Conservation (phyloP, 2,797 vertebrate genomes). For the Bradypus variegatus region DNA sequence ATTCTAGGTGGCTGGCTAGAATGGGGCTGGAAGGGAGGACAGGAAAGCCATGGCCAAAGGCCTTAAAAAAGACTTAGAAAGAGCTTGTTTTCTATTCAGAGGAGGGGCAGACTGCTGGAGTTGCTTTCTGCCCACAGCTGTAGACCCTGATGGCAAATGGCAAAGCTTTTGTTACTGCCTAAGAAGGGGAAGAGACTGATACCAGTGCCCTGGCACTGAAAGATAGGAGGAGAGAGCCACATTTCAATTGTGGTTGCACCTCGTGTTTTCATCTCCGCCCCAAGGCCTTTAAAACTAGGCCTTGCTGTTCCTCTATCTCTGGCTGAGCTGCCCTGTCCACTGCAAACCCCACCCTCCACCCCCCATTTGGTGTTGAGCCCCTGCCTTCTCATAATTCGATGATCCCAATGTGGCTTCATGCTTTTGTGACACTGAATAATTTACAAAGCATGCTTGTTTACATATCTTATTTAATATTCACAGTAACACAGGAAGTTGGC, state of each 20-base stretch:
- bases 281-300: background rate
- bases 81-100: conserved; percentile 41
- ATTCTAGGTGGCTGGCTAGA: background rate
- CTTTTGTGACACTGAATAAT: background rate
- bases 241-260: background rate
- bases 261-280: background rate
- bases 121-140: conserved; percentile 28
- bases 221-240: background rate
- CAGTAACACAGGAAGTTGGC: background rate
- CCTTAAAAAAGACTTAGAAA: conserved; percentile 50
- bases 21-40: background rate
- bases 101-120: background rate
- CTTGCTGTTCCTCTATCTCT: background rate
- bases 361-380: background rate
- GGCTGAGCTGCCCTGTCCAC: background rate
- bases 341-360: background rate
- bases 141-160: conserved; percentile 16
- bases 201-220: background rate
- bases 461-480: background rate
- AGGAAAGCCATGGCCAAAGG: background rate
- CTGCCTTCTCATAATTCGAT: background rate
- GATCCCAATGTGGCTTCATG: background rate
- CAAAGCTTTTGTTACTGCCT: conserved; percentile 40
- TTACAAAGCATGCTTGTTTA: background rate
- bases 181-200: conserved; percentile 2